phyloP scores from a whole-genome alignment of 2,113 vertebrate genomes.

The Rhegmatorhina hoffmannsi region DNA sequence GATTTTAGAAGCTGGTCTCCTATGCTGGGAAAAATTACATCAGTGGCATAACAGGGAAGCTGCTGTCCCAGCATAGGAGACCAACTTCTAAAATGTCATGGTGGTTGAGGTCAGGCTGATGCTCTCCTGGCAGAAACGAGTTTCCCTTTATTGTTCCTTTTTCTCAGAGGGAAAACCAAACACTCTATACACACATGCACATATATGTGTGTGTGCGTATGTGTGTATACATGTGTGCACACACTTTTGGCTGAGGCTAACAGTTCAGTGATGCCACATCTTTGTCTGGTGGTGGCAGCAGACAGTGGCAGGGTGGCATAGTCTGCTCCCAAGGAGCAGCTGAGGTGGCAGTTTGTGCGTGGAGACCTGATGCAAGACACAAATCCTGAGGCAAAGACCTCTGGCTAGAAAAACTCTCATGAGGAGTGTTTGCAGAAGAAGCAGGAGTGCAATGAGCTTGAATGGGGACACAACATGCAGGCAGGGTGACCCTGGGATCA shows the following conservation, averaged over 20 bases:
- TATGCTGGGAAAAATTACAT: neutral
- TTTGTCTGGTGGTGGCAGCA: neutral
- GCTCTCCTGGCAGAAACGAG: neutral
- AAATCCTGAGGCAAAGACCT: neutral
- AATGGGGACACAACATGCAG: neutral
- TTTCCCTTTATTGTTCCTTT: neutral
- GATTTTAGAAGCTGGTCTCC: neutral
- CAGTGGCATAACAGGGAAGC: neutral
- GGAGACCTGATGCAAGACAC: neutral
- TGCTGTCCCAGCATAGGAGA: neutral
- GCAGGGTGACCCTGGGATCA: neutral
- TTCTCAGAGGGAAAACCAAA: neutral
- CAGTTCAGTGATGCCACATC: no score
- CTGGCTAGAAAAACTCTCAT: neutral
- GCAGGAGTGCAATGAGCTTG: neutral
- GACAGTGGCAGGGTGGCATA: fast-evolving
- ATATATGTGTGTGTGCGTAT: fast-evolving
- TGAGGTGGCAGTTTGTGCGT: fast-evolving
- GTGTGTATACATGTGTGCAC: neutral
- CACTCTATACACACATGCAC: fast-evolving
- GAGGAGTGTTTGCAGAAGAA: neutral
- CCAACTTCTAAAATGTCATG: no score
- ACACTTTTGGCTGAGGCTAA: fast-evolving
- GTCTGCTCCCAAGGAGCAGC: neutral
- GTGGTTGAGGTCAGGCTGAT: neutral